Conservation (phyloP, 2,113 vertebrate species). For the Sturnus vulgaris region DNA sequence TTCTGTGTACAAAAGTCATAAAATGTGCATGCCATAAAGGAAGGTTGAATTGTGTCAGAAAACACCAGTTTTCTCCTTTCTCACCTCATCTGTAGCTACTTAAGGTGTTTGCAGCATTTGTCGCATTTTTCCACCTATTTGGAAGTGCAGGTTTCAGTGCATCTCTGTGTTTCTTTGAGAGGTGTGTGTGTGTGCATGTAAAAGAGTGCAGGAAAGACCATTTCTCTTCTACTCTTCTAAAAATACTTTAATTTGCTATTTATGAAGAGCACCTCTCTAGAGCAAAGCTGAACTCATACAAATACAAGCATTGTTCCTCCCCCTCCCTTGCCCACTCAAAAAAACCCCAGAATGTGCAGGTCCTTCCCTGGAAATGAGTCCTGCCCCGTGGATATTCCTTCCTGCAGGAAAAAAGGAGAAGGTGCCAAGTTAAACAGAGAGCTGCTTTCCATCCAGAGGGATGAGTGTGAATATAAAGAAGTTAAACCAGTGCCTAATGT, state of each 20-base stretch:
- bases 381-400: not conserved
- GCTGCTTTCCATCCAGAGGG: not conserved
- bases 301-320: not conserved
- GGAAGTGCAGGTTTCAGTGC: not conserved
- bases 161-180: not conserved
- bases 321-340: not conserved
- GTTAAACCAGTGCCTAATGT: not conserved
- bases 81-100: not conserved
- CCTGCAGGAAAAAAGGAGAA: not conserved
- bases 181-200: rapidly evolving
- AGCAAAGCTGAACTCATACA: not conserved
- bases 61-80: not conserved
- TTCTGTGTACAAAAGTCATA: not conserved
- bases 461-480: not conserved
- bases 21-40: not conserved
- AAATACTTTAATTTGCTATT: not conserved
- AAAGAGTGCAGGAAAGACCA: not conserved
- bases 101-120: not conserved
- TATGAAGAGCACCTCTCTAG: not conserved
- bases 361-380: not conserved
- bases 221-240: not conserved
- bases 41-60: not conserved
- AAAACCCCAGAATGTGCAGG: not conserved
- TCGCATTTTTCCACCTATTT: not conserved
- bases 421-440: not conserved